phyloP scores from a whole-genome alignment of 1,140 invertebrate species.

The Brachionus plicatilis region DNA sequence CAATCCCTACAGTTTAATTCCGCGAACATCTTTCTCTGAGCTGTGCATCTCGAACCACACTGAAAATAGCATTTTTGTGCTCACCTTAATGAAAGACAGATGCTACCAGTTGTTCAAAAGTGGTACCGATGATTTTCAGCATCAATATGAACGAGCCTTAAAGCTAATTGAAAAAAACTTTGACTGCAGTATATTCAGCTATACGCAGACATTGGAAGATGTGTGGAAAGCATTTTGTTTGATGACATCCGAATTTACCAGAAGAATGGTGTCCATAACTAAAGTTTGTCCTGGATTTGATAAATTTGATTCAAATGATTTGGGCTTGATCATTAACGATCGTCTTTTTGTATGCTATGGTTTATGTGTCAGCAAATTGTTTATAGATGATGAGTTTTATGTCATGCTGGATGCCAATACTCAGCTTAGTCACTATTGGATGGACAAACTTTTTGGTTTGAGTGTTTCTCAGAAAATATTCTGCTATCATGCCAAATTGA shows the following conservation, averaged over 20 bases:
- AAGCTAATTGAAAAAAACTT: not conserved
- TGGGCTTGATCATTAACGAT: not conserved
- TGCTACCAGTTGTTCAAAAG: not conserved
- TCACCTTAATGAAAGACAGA: slow-evolving; percentile 25
- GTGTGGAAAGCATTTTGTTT: slow-evolving; percentile 2
- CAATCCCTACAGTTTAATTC: not conserved
- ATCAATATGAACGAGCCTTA: not conserved
- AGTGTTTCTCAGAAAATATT: slow-evolving; percentile 2
- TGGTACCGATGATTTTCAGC: not conserved
- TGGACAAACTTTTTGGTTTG: not conserved
- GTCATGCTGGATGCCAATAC: not conserved
- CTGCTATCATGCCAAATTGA: not conserved
- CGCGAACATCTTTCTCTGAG: not conserved
- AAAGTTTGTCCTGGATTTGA: slow-evolving; percentile 18
- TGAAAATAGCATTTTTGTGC: not conserved
- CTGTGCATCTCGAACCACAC: not conserved
- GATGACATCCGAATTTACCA: not conserved
- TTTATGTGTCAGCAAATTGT: not conserved
- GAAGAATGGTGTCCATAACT: not conserved
- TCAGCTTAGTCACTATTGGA: not conserved
- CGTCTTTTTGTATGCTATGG: slow-evolving; percentile 1
- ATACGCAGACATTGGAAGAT: not conserved
- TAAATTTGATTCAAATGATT: slow-evolving; percentile 8
- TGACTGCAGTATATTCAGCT: not conserved
- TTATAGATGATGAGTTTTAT: slow-evolving; percentile 11